Percentiles rank a stretch among this genome's conserved stretches.
These are phyloP conservation scores for Lamprotornis superbus DNA, from an alignment of 2,113 vertebrate genomes.

Conservation along the genomic window DNA sequence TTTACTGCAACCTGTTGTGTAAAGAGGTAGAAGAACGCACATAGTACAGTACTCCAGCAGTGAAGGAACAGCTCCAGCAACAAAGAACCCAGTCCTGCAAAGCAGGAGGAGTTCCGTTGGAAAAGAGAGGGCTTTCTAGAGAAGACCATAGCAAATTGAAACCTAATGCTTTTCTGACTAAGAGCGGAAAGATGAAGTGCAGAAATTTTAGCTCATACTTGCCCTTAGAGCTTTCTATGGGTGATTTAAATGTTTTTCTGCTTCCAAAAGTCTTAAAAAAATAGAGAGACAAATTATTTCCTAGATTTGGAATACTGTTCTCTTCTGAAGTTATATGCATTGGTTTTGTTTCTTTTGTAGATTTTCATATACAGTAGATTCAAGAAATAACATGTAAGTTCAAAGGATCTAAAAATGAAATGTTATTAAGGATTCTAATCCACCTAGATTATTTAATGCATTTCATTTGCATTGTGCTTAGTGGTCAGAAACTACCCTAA, in stretches of 20 bases:
- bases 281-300: not conserved
- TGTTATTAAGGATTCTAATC: not conserved
- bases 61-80: not conserved
- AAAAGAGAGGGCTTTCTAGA: not conserved
- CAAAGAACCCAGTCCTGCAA: not conserved
- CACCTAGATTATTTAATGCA: not conserved
- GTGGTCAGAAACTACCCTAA: not conserved
- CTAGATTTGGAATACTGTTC: not conserved
- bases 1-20: constrained; percentile 5
- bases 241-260: not conserved
- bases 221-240: not conserved
- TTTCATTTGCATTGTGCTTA: not conserved
- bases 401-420: not conserved
- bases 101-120: not conserved
- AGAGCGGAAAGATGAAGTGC: not conserved
- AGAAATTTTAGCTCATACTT: not conserved
- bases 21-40: not conserved
- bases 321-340: not conserved
- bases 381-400: not conserved
- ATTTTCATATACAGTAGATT: not conserved
- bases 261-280: not conserved
- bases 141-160: not conserved
- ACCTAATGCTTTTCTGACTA: not conserved
- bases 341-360: not conserved
- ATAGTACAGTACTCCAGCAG: not conserved